Base-by-base conservation (phyloP, 2,888 invertebrate species). In the Gibbula magus region DNA sequence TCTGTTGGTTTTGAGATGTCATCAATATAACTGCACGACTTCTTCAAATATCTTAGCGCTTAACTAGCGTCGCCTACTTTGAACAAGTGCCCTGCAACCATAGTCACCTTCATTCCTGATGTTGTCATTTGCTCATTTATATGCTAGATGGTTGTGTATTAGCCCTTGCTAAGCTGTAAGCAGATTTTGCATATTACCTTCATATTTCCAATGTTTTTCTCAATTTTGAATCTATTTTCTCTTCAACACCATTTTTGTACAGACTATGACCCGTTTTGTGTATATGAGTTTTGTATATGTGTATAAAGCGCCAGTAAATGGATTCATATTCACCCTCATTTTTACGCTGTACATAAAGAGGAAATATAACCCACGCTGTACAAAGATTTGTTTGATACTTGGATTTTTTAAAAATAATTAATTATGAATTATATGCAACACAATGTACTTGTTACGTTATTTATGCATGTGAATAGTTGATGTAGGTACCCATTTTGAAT, bases 391-490 rank as follows among this genome's bases (percentile, higher is more conserved):
- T 45, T 70, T 70, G 32, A 32, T 70, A 70, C 70, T 35, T 35
- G 70, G 39, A 70, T 10, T 45, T 70, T 70, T 70, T 70, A 25
- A 35, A 32, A 67, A 67, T 67, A 35, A 45, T 20, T 70, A n/a
- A 61, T 70, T 39, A 35, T 39, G 18, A 39, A 70, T 70, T 20
- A 70, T 70, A 70, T 70, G 70, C 70, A 70, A 70, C 70, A 22
- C 20, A 10, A 7, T 4, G 25, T 56, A 56, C 56, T 35, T 70
- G 70, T 32, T 20, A 18, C 25, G 35, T 70, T 70, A 70, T 70
- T 70, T 70, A 70, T 70, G 70, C 70, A 70, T 70, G 70, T 70
- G 70, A 35, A 70, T 70, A 70, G 70, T 20, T 35, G 13, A 29
- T 20, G 70, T 70, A 70, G 70, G 35, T 2, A 70, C 32, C 66